Evolutionary conservation across 2,888 invertebrate genomes (phyloP).

Genomic region (Drosophila mulleri): DNA sequence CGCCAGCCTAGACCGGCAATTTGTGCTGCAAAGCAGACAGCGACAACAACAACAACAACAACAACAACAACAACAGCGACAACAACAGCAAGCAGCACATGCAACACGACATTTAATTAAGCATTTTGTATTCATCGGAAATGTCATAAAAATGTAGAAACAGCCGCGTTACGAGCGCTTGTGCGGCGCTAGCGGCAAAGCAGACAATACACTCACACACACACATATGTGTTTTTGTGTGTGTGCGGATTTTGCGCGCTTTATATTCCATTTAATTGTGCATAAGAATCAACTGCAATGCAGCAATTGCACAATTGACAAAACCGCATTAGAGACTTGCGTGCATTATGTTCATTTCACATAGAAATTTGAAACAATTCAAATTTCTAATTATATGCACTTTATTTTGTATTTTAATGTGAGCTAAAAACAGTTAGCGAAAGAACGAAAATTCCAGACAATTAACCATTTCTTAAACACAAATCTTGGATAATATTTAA

Average conservation of each 20-base stretch:
- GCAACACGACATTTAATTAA: slow-evolving; percentile 80
- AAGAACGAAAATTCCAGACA: background rate
- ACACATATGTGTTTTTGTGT: slow-evolving; percentile 17
- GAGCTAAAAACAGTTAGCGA: background rate
- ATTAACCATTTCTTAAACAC: too few species aligned
- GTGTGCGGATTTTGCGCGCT: slow-evolving; percentile 18
- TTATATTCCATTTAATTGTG: slow-evolving; percentile 30
- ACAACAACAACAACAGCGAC: slow-evolving; percentile 34
- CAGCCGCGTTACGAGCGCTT: slow-evolving; percentile 45
- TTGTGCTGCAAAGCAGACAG: slow-evolving; percentile 55
- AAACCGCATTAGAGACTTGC: background rate
- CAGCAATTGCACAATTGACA: slow-evolving; percentile 38
- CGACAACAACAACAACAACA: slow-evolving; percentile 40
- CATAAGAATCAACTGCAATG: slow-evolving; percentile 49
- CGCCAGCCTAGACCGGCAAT: slow-evolving; percentile 53
- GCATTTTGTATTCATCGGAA: slow-evolving; percentile 84
- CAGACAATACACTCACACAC: slow-evolving; percentile 5
- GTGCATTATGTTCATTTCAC: background rate
- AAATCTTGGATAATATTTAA: too few species aligned
- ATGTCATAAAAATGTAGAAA: slow-evolving; percentile 75
- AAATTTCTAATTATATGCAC: background rate
- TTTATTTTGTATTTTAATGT: background rate
- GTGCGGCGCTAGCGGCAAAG: slow-evolving; percentile 22
- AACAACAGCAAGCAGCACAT: slow-evolving; percentile 39
- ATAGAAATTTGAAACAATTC: background rate